Evolutionary conservation across 2,797 vertebrate species (phyloP).

Genomic region (Anisognathus igniventris): DNA sequence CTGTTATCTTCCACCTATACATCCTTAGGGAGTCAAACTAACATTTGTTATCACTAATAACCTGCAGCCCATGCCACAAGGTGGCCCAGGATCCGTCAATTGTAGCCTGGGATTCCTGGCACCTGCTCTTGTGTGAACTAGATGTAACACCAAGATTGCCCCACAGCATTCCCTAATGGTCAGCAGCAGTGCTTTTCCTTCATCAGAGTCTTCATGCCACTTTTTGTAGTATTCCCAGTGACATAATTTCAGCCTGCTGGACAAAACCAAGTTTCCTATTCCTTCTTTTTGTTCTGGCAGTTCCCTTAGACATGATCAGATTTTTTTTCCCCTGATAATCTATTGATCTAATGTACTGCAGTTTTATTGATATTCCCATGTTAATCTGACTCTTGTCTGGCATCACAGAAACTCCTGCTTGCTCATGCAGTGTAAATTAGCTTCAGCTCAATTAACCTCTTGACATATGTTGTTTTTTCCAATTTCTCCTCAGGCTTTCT

Average conservation of each 20-base stretch:
- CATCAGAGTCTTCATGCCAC: not conserved
- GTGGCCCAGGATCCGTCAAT: not conserved
- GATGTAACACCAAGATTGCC: not conserved
- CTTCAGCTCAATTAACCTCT: slow-evolving; percentile 55
- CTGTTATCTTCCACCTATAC: not conserved
- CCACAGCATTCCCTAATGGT: accelerated
- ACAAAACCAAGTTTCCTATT: not conserved
- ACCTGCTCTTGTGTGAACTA: not conserved
- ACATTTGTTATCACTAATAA: not conserved
- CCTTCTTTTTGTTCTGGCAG: not conserved
- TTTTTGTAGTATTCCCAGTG: not conserved
- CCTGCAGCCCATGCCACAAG: not conserved
- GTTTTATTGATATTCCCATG: slow-evolving; percentile 8
- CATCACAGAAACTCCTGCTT: slow-evolving; percentile 19
- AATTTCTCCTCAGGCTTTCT: slow-evolving; percentile 3
- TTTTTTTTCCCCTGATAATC: not conserved
- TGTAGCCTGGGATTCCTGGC: not conserved
- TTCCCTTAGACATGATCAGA: not conserved
- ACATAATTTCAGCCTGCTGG: not conserved
- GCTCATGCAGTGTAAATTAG: slow-evolving; percentile 20
- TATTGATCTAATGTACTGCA: slow-evolving; percentile 14
- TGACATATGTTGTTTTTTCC: not conserved
- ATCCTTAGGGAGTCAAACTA: not conserved
- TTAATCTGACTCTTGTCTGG: not conserved
- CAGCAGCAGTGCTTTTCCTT: not conserved